A percentile compares a stretch with the other conserved stretches of the same genome.
phyloP scores from a whole-genome alignment of 2,113 vertebrate genomes.

The Erinaceus europaeus region DNA sequence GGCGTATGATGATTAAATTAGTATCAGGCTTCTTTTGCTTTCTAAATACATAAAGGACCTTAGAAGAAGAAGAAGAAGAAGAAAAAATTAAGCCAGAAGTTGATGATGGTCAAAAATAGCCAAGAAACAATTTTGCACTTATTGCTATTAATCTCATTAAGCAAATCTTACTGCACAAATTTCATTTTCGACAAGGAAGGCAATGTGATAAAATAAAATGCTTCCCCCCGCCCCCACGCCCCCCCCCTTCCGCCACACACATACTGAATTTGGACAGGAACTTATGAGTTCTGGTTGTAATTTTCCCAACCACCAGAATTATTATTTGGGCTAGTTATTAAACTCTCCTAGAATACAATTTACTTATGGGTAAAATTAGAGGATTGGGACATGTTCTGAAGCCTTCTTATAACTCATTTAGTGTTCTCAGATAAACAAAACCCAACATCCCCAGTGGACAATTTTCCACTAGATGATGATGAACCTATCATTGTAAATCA shows the following conservation, averaged over 20 bases:
- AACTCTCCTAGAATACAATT: background rate
- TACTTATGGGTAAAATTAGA: slow-evolving; percentile 40
- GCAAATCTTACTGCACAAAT: background rate
- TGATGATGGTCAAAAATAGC: background rate
- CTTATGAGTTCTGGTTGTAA: background rate
- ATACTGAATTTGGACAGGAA: background rate
- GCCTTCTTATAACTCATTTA: background rate
- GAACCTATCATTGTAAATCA: slow-evolving; percentile 42
- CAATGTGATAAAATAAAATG: background rate
- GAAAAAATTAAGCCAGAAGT: background rate
- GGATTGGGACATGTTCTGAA: background rate
- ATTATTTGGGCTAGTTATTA: background rate
- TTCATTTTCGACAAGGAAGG: background rate
- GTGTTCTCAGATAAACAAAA: slow-evolving; percentile 47
- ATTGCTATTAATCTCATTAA: slow-evolving; percentile 6
- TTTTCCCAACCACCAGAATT: background rate
- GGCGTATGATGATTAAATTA: slow-evolving; percentile 34
- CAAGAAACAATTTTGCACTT: background rate
- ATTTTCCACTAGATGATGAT: slow-evolving; percentile 6
- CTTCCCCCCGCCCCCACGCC: background rate
- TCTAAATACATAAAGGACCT: background rate
- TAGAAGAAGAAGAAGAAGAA: too few relatives aligned
- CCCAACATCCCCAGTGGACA: background rate
- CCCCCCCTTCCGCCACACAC: background rate
- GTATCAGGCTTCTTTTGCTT: background rate